Evolutionary conservation across 2,888 invertebrate genomes (phyloP), one percentile per base, ranked within the genome.

Genomic region (Oscheius sp.): DNA sequence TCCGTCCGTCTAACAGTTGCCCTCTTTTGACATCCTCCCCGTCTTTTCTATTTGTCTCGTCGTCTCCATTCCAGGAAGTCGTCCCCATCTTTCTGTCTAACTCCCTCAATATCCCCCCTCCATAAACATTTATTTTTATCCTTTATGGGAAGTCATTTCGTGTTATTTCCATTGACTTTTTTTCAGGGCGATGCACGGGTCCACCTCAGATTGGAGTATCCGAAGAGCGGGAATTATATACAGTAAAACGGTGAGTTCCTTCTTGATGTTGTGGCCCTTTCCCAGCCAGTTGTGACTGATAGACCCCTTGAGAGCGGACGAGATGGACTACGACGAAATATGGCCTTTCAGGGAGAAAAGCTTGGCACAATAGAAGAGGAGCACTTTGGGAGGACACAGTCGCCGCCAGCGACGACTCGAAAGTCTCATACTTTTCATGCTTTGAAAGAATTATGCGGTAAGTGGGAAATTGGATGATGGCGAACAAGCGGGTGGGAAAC

Each of bases 371-470:
- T 70, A 16, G 58, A 70, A 46, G 69, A 70, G 35, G 69, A 56
- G 43, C 58, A 46, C 29, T 70, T 58, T 18, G 68, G 61, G 21
- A 41, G 41, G 63, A 49, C 53, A 9, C 56, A 73, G 21, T 76
- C 77, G 27, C n/a, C n/a, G n/a, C n/a, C n/a, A n/a, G n/a, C n/a
- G 35, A 73, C 74, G 55, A 66, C 66, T 2, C 46, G 35, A 18
- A 77, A 77, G 25, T 79, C 79, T 23, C 74, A 73, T 41, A 79
- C 79, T 12, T 79, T 79, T 69, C 78, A 78, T 56, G 78, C 74
- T 61, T 63, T 78, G 12, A 49, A 75, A 16, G 78, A 78, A 27
- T 49, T 78, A 58, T 45, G 56, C 21, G 66, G 66, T 66, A 18
- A 52, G 64, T n/a, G 16, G 43, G 6, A 61, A 13, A 16, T 25